Evolutionary conservation across 2,888 invertebrate genomes (phyloP), one percentile per base, ranked within the genome.

Genomic region (Baronia brevicornis): DNA sequence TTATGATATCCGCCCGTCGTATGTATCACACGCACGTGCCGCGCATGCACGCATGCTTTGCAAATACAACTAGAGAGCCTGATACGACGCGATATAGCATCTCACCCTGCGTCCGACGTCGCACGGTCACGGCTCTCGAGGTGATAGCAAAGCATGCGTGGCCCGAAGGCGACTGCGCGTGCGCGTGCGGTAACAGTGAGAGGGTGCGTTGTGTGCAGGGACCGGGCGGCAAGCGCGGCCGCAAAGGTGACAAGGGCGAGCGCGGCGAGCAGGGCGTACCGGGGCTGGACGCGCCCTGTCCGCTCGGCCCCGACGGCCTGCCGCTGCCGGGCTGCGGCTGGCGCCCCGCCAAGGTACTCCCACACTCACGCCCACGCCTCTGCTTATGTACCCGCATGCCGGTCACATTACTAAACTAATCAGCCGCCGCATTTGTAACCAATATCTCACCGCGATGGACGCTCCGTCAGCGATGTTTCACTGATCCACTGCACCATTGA

Each of bases 271-370:
- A 95, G 87, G 98, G 98, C 50, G 96, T 97, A 48, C 98, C 97
- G 17, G 98, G 98, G 18, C 85, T 98, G 56, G 98, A 98, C 84
- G 98, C 98, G 23, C 98, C 98, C n/a, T 98, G 98, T 85, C 98
- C 98, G 45, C 86, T 97, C 36, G 98, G 97, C 35, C 90, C 93
- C 28, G 97, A 98, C 78, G 98, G 98, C 41, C 87, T 98, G 60
- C 98, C 98, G 41, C 84, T 98, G 58, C 95, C 97, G 31, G 97
- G 97, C 56, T 98, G 98, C 78, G 96, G 96, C 54, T 96, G 95
- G 95, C 87, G 94, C 73, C 92, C 94, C 52, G 90, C 91, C 55
- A 93, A 94, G 90, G 94, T 94, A 89, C 36, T 28, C 19, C 20
- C 8, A n/a, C 13, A 9, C 3, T 9, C 15, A 3, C 26, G 20